phyloP scores from a whole-genome alignment of 2,888 invertebrate genomes.

The Apamea monoglypha region DNA sequence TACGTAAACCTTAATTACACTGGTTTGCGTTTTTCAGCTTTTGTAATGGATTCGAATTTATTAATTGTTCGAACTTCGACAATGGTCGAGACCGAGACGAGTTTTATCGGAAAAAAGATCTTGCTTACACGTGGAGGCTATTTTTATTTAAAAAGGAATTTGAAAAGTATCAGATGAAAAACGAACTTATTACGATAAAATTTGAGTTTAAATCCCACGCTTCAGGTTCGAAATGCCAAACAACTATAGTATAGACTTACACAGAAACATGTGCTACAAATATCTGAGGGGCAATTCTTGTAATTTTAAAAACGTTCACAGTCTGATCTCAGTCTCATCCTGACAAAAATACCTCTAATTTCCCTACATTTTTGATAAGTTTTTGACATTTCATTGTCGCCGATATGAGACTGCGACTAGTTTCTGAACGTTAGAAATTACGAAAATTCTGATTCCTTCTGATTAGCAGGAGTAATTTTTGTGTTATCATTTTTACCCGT shows the following conservation, averaged over 20 bases:
- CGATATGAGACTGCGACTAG: background rate
- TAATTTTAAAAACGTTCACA: too few relatives aligned
- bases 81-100: conserved; percentile 37
- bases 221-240: background rate
- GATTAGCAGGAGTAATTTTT: background rate
- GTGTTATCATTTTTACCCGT: background rate
- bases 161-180: background rate
- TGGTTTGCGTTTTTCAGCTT: conserved; percentile 46
- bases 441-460: too few relatives aligned
- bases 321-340: too few relatives aligned
- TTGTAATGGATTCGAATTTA: conserved; percentile 47
- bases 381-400: background rate
- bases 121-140: background rate
- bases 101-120: conserved; percentile 9
- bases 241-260: too few relatives aligned
- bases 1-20: conserved; percentile 52
- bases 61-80: conserved; percentile 41
- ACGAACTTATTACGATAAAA: background rate
- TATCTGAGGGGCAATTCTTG: background rate
- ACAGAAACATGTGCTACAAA: background rate
- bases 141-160: background rate
- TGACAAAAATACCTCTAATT: background rate
- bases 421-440: background rate
- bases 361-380: background rate
- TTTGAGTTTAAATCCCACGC: background rate